Base-by-base conservation (phyloP, 2,888 invertebrate genomes). In the Hetaerina titia region DNA sequence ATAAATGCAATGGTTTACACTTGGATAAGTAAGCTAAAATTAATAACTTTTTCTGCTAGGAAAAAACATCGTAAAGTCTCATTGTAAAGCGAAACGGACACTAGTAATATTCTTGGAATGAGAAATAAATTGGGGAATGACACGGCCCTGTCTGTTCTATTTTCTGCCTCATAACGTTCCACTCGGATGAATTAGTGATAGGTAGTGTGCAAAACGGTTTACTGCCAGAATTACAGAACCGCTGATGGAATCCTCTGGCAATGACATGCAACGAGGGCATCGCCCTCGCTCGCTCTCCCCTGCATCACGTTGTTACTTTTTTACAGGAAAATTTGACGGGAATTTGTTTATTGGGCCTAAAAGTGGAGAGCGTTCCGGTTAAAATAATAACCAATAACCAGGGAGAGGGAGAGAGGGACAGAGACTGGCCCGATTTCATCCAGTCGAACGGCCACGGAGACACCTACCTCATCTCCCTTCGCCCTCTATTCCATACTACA, bases 361-460 rank as follows among this genome's bases (percentile, higher is more conserved):
- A 92, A 74, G 74, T 31, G 25, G 90, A 22, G 69, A 90, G 58
- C 19, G 15, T 90, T 90, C 90, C 90, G 90, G 90, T 31, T 90
- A 45, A n/a, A 90, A 45, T 64, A 90, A 64, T 64, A 90, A 90
- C 31, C 92, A n/a, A 92, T 69, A 92, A 31, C 1, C 64, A n/a
- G n/a, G 8, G 69, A n/a, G 69, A 69, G 17, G 19, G 17, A 22
- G 69, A 25, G 74, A 81, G 81, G 31, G 81, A 31, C 25, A 11
- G 25, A 11, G 11, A 60, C 81, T 0, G 9, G 69, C 45, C 22
- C 60, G 64, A 90, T 90, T 8, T 69, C 90, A 22, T 74, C 13
- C 57, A 57, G 22, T 7, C 58, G 56, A 69, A 22, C 74, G n/a
- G 60, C 17, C 63, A 45, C 63, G 60, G 63, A 81, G 45, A 92